Conservation (phyloP, 1,140 invertebrate species). For the Pygmarrhopalites habei region DNA sequence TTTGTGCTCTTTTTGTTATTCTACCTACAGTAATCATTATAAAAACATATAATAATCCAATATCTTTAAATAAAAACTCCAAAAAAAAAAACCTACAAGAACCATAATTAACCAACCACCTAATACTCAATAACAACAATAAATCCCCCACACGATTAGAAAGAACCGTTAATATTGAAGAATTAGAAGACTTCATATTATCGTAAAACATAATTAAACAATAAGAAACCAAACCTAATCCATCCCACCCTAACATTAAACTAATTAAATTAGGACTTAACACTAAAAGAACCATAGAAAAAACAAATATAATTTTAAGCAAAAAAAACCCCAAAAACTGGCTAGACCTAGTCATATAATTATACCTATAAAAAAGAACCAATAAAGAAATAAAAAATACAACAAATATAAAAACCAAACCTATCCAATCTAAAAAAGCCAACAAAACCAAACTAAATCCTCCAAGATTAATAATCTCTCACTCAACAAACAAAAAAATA, state of each 20-base stretch:
- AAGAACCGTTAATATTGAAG: conserved; percentile 55
- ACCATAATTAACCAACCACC: conserved; percentile 51
- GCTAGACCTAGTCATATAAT: conserved; percentile 52
- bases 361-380: conserved; percentile 53
- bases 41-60: conserved; percentile 47
- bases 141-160: conserved; percentile 57
- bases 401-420: conserved; percentile 51
- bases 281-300: conserved; percentile 61
- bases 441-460: conserved; percentile 47
- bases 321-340: conserved; percentile 51
- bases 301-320: conserved; percentile 56
- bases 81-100: conserved; percentile 48
- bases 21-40: conserved; percentile 49
- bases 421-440: conserved; percentile 55
- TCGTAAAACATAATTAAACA: conserved; percentile 60
- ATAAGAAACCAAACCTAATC: conserved; percentile 58
- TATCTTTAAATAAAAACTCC: no score
- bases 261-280: conserved; percentile 57
- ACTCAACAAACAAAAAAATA: conserved; percentile 48
- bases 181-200: conserved; percentile 53
- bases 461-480: conserved; percentile 48
- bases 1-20: conserved; percentile 65
- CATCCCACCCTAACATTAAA: conserved; percentile 63
- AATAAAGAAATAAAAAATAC: conserved; percentile 52
- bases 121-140: conserved; percentile 51